Evolutionary conservation across 2,888 invertebrate genomes (phyloP).

Genomic region (Panopea generosa): DNA sequence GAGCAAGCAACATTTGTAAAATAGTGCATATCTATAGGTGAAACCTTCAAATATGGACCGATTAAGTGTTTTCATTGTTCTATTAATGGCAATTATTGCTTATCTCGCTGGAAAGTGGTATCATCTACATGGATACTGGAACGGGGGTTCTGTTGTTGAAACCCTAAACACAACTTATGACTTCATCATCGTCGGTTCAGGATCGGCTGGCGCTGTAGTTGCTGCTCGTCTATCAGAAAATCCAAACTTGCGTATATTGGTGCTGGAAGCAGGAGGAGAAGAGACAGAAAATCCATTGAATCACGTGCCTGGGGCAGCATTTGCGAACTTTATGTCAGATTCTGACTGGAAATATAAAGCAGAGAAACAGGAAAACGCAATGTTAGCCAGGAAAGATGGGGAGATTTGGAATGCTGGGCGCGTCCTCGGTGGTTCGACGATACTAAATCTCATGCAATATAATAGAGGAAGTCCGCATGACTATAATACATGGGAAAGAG

Average conservation of each 20-base stretch:
- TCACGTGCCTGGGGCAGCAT: slow-evolving; percentile 82
- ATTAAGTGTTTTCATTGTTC: background rate
- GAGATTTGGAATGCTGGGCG: slow-evolving; percentile 14
- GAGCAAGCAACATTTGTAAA: too few species aligned
- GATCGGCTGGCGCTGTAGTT: slow-evolving; percentile 86
- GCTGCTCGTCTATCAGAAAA: slow-evolving; percentile 85
- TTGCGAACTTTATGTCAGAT: background rate
- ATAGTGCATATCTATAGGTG: too few species aligned
- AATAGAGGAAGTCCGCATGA: slow-evolving; percentile 25
- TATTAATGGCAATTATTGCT: background rate
- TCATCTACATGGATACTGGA: slow-evolving; percentile 13
- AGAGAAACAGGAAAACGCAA: background rate
- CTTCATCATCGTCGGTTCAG: slow-evolving; percentile 83
- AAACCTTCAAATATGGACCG: too few species aligned
- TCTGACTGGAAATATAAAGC: slow-evolving; percentile 17
- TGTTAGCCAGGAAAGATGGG: background rate
- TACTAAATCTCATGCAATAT: slow-evolving; percentile 20
- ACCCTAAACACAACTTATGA: slow-evolving; percentile 18
- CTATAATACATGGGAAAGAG: slow-evolving; percentile 17
- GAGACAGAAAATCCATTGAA: slow-evolving; percentile 84
- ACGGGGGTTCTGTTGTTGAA: background rate
- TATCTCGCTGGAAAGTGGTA: slow-evolving; percentile 1
- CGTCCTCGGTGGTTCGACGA: slow-evolving; percentile 8
- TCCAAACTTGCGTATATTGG: slow-evolving; percentile 74
- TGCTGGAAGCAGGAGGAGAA: slow-evolving; percentile 85